phyloP scores from a whole-genome alignment of 2,797 vertebrate genomes.

The Sitta carolinensis region DNA sequence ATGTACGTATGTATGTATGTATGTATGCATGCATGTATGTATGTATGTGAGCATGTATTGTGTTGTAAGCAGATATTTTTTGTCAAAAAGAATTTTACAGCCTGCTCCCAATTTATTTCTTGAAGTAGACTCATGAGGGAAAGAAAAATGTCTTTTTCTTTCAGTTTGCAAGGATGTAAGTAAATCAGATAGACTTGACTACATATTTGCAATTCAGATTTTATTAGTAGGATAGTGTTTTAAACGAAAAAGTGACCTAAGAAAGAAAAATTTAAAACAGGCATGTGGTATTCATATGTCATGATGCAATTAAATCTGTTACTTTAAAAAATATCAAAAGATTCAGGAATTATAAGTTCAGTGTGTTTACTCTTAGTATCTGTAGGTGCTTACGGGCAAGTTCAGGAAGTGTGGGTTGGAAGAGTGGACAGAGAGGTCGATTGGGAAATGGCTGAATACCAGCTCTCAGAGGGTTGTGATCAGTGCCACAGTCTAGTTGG shows the following conservation, averaged over 20 bases:
- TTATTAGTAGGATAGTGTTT: background rate
- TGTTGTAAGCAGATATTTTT: background rate
- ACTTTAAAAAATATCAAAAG: background rate
- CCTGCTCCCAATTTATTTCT: background rate
- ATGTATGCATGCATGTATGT: background rate
- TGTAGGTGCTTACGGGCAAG: background rate
- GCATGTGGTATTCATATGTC: background rate
- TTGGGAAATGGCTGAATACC: background rate
- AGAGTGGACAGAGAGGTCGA: rapidly evolving
- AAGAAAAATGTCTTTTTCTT: background rate
- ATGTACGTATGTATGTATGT: background rate
- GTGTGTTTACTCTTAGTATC: background rate
- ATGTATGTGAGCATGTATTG: background rate
- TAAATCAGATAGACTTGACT: background rate
- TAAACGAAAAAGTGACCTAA: background rate
- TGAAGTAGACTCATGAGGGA: background rate
- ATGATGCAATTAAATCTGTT: background rate
- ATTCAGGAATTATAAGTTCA: background rate
- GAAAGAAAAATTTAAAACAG: background rate
- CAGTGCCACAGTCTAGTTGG: background rate
- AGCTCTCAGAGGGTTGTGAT: background rate
- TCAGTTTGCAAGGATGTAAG: background rate
- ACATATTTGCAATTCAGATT: background rate
- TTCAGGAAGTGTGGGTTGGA: background rate
- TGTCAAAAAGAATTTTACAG: background rate